phyloP scores from a whole-genome alignment of 2,797 vertebrate genomes.

The Chrysolophus pictus region DNA sequence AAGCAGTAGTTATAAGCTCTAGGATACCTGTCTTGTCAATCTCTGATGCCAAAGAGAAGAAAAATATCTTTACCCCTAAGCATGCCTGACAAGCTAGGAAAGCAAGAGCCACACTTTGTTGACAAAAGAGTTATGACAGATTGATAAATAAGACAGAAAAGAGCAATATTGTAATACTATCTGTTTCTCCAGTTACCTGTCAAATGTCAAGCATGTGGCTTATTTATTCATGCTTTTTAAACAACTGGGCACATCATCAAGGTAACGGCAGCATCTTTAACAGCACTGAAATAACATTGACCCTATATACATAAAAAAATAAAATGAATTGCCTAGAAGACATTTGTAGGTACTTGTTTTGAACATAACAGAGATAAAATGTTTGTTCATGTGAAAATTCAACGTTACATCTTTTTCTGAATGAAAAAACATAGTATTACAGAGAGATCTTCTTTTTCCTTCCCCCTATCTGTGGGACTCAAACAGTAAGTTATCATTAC shows the following conservation, averaged over 20 bases:
- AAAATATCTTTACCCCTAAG: background rate
- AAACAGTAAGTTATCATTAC: conserved; percentile 13
- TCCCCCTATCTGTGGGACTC: background rate
- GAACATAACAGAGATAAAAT: background rate
- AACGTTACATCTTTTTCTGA: background rate
- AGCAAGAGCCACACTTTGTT: background rate
- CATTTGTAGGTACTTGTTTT: background rate
- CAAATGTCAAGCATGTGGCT: accelerated
- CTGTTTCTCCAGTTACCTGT: background rate
- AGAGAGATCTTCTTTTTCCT: background rate
- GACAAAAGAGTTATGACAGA: background rate
- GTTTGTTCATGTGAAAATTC: background rate
- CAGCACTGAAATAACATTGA: background rate
- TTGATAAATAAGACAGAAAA: background rate
- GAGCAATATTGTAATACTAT: background rate
- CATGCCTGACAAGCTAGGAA: background rate
- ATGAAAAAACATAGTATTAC: background rate
- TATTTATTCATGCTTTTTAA: background rate
- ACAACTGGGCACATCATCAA: background rate
- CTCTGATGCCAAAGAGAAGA: background rate
- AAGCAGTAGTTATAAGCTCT: background rate
- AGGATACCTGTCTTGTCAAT: background rate
- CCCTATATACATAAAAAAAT: background rate
- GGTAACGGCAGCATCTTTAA: background rate
- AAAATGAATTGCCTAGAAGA: background rate